Base-by-base conservation (phyloP, 2,888 invertebrate species). In the Epinotia brunnichana region DNA sequence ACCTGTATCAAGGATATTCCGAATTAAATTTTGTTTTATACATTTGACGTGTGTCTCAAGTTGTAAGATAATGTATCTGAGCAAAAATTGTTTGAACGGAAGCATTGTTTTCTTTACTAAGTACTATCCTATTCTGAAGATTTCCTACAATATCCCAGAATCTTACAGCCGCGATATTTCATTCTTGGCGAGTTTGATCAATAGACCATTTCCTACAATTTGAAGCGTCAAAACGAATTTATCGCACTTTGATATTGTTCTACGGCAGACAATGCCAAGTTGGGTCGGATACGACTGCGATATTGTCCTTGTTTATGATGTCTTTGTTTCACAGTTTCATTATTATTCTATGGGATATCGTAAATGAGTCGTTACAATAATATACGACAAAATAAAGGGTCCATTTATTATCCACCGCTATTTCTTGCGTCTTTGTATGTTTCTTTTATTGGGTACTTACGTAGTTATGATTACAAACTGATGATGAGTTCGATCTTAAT, bases 201-300 rank as follows among this genome's bases (percentile, higher is more conserved):
- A 64, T 67, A 17, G 39, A 56, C 44, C 29, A n/a, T 35, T 39
- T 67, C 44, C 35, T 61, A 19, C 19, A 35, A n/a, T 53, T 61
- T 21, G 35, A 21, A 48, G 21, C 48, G 44, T 24, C 56, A n/a
- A 35, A 35, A 60, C 17, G 39, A 70, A 64, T 68, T 72, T 67
- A 72, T 62, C n/a, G 61, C 56, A 68, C 35, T 72, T 68, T 72
- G 56, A 72, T 72, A 62, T 62, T 62, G 61, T 72, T 62, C 54
- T 17, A 29, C 24, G 19, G 24, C 4, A 70, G 51, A 59, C 67
- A 72, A 72, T 62, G 60, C 48, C 61, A 56, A 67, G 61, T 56
- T 17, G 61, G 54, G 44, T 53, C 35, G 54, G 54, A 61, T 61
- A 62, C 61, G 62, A 62, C 53, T 29, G 41, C 53, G 66, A 29